These are phyloP conservation scores for Eriocheir sinensis DNA, from an alignment of 1,140 invertebrate species.

Conservation along the genomic window DNA sequence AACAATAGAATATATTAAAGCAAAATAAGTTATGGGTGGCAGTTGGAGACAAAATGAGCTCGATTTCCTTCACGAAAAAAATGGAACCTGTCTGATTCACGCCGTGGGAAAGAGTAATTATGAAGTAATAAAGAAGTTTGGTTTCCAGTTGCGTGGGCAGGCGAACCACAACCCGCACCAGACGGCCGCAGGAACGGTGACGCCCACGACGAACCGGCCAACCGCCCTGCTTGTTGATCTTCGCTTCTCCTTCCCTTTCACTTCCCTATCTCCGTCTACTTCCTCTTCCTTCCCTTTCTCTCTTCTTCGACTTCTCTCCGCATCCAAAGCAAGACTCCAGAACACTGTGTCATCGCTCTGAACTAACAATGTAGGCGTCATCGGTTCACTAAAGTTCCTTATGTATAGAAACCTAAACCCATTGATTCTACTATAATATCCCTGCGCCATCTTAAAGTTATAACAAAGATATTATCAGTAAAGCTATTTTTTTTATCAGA, in stretches of 20 bases:
- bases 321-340: too few species aligned
- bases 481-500: too few species aligned
- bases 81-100: background rate
- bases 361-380: too few species aligned
- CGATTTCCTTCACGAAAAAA: background rate
- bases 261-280: background rate
- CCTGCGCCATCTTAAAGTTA: too few species aligned
- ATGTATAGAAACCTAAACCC: too few species aligned
- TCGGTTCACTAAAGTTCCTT: too few species aligned
- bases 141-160: slow-evolving; percentile 1
- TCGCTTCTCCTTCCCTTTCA: background rate
- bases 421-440: too few species aligned
- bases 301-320: background rate
- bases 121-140: background rate
- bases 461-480: too few species aligned
- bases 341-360: too few species aligned
- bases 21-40: too few species aligned
- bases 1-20: background rate
- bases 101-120: background rate
- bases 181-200: background rate
- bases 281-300: background rate
- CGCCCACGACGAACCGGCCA: background rate
- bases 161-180: background rate
- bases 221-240: background rate
- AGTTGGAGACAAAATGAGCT: too few species aligned